Conservation (phyloP, 2,113 vertebrate species). For the Hippocampus comes region DNA sequence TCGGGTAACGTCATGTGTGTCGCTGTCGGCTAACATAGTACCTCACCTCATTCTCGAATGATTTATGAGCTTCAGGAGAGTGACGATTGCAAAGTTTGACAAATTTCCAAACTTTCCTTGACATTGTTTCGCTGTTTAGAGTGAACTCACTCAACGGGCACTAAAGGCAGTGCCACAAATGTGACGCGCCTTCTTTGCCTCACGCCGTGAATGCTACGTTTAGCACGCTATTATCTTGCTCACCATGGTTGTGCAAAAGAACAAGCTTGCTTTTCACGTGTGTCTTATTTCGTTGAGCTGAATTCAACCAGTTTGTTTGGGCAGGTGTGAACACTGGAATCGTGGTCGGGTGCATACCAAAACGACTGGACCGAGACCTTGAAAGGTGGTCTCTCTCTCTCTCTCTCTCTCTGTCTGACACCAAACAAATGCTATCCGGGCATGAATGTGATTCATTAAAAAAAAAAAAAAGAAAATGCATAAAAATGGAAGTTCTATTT, state of each 20-base stretch:
- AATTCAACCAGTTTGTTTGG: constrained; percentile 2
- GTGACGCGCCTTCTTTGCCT: neutral
- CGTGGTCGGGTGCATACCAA: neutral
- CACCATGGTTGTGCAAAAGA: neutral
- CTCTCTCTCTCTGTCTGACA: neutral
- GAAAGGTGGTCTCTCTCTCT: neutral
- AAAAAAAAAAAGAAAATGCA: neutral
- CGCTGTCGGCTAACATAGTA: neutral
- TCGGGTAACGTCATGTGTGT: too few relatives aligned
- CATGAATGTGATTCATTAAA: neutral
- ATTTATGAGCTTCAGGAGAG: neutral
- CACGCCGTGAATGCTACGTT: constrained; percentile 1
- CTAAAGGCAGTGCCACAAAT: neutral
- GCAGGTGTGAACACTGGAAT: constrained; percentile 4
- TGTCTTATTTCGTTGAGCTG: constrained; percentile 5
- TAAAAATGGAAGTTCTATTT: neutral
- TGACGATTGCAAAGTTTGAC: neutral
- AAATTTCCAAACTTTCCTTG: constrained; percentile 2
- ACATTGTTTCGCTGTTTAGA: neutral
- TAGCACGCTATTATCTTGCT: neutral
- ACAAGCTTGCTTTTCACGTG: constrained; percentile 1
- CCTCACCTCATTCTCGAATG: neutral
- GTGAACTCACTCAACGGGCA: neutral
- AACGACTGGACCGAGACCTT: constrained; percentile 2
- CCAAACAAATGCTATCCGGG: neutral